phyloP scores from a whole-genome alignment of 2,797 vertebrate species.

The Scolopax bukidnonensis region DNA sequence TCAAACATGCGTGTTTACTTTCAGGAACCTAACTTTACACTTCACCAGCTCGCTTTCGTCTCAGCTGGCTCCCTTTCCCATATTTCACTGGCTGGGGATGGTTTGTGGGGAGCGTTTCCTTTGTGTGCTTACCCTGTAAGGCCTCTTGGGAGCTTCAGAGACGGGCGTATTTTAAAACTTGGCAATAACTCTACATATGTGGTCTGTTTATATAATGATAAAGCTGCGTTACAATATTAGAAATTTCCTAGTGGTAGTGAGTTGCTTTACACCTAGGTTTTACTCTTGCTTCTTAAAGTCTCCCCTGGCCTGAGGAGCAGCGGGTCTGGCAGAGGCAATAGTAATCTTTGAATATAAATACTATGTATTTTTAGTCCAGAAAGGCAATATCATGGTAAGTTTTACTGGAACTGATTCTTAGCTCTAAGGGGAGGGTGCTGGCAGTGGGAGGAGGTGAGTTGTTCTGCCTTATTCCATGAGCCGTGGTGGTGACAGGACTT shows the following conservation, averaged over 20 bases:
- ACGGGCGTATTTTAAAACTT: background rate
- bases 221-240: background rate
- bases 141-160: background rate
- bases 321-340: background rate
- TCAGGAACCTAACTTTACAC: slow-evolving; percentile 15
- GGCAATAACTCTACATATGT: background rate
- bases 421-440: background rate
- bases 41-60: background rate
- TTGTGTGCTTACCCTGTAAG: background rate
- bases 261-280: background rate
- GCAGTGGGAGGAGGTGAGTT: background rate
- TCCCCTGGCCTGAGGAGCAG: background rate
- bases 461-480: background rate
- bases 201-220: slow-evolving; percentile 21
- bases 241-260: background rate
- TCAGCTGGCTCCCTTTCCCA: background rate
- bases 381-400: background rate
- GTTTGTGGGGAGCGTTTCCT: slow-evolving; percentile 4
- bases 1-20: slow-evolving; percentile 44
- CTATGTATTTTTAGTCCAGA: background rate
- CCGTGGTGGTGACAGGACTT: background rate
- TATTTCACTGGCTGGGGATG: background rate
- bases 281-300: background rate
- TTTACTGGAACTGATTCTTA: background rate
- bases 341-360: background rate